Base-by-base conservation (phyloP, 2,797 vertebrate genomes). In the Echeneis naucrates region DNA sequence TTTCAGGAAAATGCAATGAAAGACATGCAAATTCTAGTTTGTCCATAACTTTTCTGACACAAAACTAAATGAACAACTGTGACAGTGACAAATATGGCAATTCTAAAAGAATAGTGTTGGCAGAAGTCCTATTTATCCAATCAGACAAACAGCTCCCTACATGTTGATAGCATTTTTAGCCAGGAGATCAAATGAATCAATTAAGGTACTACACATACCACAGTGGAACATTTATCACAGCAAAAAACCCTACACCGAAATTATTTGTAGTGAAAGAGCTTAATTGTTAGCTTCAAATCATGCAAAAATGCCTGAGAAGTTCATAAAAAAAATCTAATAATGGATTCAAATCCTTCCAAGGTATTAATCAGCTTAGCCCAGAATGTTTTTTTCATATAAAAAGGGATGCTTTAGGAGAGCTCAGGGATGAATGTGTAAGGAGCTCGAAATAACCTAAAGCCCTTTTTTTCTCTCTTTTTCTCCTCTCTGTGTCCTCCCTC, bases 401-500 rank as follows among this genome's bases (percentile, higher is more conserved):
- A 87, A 65, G 78, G 65, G 81, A 85, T 83, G 82, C 82, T 89
- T 88, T 81, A 85, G 79, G 70, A 78, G 73, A 87, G 83, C 87
- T 80, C 76, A 75, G 82, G 83, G 88, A 92, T 92, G 88, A 90
- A 93, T 92, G 89, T 91, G 91, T 92, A 93, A 93, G 92, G 89
- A 93, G 91, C 91, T 92, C 55, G 84, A 94, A 94, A 94, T 94
- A 93, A 92, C 92, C 88, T 62, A 88, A 89, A 90, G 84, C 82
- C 78, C 75, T 78, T 86, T 88, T 87, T 75, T 78, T 87, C 75
- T 83, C 80, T 83, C 82, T 77, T 76, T 87, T 83, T 87, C 86
- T 90, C 85, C 68, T 79, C 83, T 91, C 77, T 80, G 71, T 88
- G 84, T 92, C 82, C 87, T 86, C 85, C 82, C 68, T 80, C 82